Evolutionary conservation across 2,888 invertebrate species (phyloP), one percentile per base, ranked within the genome.

Genomic region (Campopleginae sp.): DNA sequence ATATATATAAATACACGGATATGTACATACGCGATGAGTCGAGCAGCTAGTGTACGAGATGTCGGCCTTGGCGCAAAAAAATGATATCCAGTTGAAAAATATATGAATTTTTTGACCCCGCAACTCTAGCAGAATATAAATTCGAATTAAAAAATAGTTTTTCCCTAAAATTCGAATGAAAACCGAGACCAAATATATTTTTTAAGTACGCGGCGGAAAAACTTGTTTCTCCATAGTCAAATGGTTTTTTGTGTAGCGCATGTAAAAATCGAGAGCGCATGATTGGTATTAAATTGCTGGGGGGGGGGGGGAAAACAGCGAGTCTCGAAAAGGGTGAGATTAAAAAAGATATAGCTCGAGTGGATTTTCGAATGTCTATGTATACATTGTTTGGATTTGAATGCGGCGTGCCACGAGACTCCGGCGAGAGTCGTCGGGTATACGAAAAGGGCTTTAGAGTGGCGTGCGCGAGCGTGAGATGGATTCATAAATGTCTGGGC

Each of bases 401-500:
- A 84, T 80, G 75, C 83, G 63, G 63, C 61, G 44, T 48, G 70
- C 54, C 78, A 74, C 61, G 19, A 82, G 51, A 38, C 42, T 51
- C 27, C 61, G n/a, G 19, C 23, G 42, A 27, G 61, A 38, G 51
- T 48, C 51, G 78, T 70, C 63, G 70, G 23, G 70, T 63, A 46
- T 44, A 63, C 61, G 79, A 48, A 80, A 80, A 61, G 83, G 75
- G 74, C 72, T 80, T 74, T 78, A 61, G 83, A 84, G 79, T 80
- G 83, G 83, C 83, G 79, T 76, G 83, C 31, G 75, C 79, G 78
- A 82, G 61, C 81, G 51, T 82, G 76, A 75, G 79, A 70, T 68
- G 79, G 83, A 74, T 80, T 75, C 83, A 84, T 84, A 80, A 84
- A 84, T 80, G 79, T 80, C 83, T 84, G 83, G 83, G 79, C 74